Conservation (phyloP, 2,888 invertebrate species). For the Oscheius sp. region DNA sequence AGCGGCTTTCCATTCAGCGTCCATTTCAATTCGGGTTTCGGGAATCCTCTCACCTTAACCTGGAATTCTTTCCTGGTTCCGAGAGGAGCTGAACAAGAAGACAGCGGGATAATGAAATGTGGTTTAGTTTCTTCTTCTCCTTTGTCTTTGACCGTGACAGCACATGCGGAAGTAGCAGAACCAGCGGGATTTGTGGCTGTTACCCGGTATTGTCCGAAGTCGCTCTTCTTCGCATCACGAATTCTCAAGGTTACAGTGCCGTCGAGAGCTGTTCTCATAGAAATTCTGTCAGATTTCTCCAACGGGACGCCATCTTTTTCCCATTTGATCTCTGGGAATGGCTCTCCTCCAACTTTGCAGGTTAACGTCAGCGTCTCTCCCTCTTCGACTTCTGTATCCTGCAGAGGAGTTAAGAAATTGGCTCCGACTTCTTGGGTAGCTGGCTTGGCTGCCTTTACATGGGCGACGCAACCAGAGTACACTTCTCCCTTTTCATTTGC, state of each 20-base stretch:
- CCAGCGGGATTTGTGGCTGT: slow-evolving; percentile 64
- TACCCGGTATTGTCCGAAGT: slow-evolving; percentile 69
- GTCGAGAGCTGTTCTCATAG: slow-evolving; percentile 67
- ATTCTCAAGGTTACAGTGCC: slow-evolving; percentile 69
- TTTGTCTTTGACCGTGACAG: slow-evolving; percentile 60
- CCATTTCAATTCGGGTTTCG: slow-evolving; percentile 75
- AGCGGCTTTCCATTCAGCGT: slow-evolving; percentile 64
- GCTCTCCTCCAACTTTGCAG: slow-evolving; percentile 74
- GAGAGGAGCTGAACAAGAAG: slow-evolving; percentile 76
- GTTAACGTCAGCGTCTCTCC: slow-evolving; percentile 80
- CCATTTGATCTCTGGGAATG: slow-evolving; percentile 72
- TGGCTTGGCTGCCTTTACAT: slow-evolving; percentile 64
- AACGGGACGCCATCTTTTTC: slow-evolving; percentile 65
- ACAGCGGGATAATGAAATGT: slow-evolving; percentile 74
- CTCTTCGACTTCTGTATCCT: slow-evolving; percentile 67
- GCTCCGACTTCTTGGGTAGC: slow-evolving; percentile 55
- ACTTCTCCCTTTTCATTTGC: slow-evolving; percentile 86
- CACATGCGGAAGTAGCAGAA: slow-evolving; percentile 51
- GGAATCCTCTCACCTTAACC: slow-evolving; percentile 74
- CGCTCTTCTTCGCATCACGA: slow-evolving; percentile 62
- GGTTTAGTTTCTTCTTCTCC: slow-evolving; percentile 70
- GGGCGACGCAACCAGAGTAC: slow-evolving; percentile 65
- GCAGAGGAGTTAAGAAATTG: slow-evolving; percentile 65
- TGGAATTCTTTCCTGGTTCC: slow-evolving; percentile 80
- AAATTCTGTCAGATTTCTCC: slow-evolving; percentile 64